Conservation (phyloP, 2,888 invertebrate genomes). For the Drosophila formosana region DNA sequence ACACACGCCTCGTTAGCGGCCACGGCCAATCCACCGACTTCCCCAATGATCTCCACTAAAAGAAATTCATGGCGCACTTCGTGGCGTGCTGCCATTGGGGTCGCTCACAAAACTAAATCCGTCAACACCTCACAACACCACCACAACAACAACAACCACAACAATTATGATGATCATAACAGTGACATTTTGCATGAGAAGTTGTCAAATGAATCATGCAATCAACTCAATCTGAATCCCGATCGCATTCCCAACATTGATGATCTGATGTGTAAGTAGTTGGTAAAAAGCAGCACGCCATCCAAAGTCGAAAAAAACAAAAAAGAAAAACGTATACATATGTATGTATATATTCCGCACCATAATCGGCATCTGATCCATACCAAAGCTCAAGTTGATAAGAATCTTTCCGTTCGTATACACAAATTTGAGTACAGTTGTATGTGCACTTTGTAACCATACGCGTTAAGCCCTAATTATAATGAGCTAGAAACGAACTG, state of each 20-base stretch:
- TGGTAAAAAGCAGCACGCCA: slow-evolving; percentile 5
- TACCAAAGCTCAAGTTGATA: slow-evolving; percentile 53
- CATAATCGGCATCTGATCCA: slow-evolving; percentile 36
- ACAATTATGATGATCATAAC: slow-evolving; percentile 12
- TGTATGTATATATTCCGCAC: neutral
- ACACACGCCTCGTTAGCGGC: slow-evolving; percentile 46
- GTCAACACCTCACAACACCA: slow-evolving; percentile 2
- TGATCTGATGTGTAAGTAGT: slow-evolving; percentile 76
- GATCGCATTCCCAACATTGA: slow-evolving; percentile 52
- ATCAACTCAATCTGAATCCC: slow-evolving; percentile 21
- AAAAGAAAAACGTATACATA: neutral
- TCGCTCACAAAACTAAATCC: slow-evolving; percentile 49
- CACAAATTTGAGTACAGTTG: neutral
- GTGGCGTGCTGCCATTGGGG: slow-evolving; percentile 72
- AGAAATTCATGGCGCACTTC: slow-evolving; percentile 79
- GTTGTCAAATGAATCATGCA: slow-evolving; percentile 26
- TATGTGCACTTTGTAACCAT: neutral
- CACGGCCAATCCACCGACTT: slow-evolving; percentile 41
- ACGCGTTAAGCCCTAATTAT: neutral
- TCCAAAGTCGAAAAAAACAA: slow-evolving; percentile 45
- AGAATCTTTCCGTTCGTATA: slow-evolving; percentile 9
- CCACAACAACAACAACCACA: slow-evolving; percentile 15
- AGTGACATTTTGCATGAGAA: slow-evolving; percentile 12
- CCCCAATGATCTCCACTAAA: slow-evolving; percentile 69
- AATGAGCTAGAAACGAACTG: neutral